These are phyloP conservation scores for Drosophila rhopaloa DNA, from an alignment of 1,140 invertebrate species.

Conservation along the genomic window DNA sequence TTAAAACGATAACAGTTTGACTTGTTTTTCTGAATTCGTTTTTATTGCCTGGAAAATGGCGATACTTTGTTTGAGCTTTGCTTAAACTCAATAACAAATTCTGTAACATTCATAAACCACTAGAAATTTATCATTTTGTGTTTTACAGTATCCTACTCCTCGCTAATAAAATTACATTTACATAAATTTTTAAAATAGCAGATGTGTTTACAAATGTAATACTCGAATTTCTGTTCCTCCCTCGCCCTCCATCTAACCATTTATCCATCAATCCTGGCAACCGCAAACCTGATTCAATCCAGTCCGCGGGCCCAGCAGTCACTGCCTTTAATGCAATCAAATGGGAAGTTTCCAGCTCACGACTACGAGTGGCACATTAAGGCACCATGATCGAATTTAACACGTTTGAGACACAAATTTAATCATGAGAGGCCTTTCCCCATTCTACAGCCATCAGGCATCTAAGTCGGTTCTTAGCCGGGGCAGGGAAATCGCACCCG, in stretches of 20 bases:
- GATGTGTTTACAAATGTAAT: slow-evolving; percentile 5
- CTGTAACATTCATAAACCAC: too few relatives aligned
- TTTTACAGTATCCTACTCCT: too few relatives aligned
- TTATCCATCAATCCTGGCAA: slow-evolving; percentile 50
- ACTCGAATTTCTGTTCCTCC: slow-evolving; percentile 15
- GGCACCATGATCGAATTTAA: slow-evolving; percentile 61
- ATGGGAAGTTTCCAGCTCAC: slow-evolving; percentile 31
- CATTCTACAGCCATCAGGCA: slow-evolving; percentile 16
- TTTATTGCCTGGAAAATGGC: too few relatives aligned
- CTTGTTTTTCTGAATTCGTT: too few relatives aligned
- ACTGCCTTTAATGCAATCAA: slow-evolving; percentile 67
- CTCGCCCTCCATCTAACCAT: not conserved
- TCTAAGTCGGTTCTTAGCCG: slow-evolving; percentile 35
- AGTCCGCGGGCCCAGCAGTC: slow-evolving; percentile 19
- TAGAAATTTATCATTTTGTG: too few relatives aligned
- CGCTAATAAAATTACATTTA: too few relatives aligned
- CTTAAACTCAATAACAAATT: too few relatives aligned
- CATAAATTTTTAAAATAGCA: not conserved
- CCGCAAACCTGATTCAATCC: slow-evolving; percentile 53
- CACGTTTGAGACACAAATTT: slow-evolving; percentile 76
- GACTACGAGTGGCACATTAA: slow-evolving; percentile 72
- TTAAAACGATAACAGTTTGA: too few relatives aligned
- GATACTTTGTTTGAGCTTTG: too few relatives aligned
- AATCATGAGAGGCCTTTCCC: slow-evolving; percentile 55
- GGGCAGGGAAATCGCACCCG: slow-evolving; percentile 64